phyloP scores from a whole-genome alignment of 2,888 invertebrate genomes.

The Ceratothoa steindachneri region DNA sequence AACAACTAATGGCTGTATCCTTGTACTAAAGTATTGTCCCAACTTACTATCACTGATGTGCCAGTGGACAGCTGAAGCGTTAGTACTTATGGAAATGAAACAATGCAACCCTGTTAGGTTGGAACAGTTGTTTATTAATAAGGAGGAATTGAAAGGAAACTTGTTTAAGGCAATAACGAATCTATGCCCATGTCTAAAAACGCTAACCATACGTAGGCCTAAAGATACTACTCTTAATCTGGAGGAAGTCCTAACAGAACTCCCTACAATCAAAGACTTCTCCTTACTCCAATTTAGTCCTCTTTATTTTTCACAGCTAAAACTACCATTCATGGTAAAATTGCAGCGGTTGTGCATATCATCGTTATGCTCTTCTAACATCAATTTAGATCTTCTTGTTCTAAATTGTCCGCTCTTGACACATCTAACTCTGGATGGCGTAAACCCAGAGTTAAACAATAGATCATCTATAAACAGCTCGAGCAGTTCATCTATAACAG shows the following conservation, averaged over 20 bases:
- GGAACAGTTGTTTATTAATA: not conserved
- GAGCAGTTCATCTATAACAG: not conserved
- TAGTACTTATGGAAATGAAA: not conserved
- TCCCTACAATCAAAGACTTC: not conserved
- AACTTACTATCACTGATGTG: not conserved
- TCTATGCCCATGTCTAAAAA: not conserved
- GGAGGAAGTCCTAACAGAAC: not conserved
- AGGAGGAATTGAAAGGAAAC: not conserved
- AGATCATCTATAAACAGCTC: not conserved
- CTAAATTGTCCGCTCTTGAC: not conserved
- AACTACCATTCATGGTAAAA: not conserved
- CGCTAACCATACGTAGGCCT: not conserved
- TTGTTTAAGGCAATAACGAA: not conserved
- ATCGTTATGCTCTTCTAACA: not conserved
- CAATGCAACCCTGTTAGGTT: not conserved
- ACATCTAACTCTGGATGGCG: not conserved
- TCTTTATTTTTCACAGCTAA: not conserved
- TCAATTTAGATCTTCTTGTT: not conserved
- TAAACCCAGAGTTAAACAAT: not conserved
- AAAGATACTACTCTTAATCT: not conserved
- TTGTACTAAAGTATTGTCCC: not conserved
- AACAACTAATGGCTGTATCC: not conserved
- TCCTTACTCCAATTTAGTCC: constrained; percentile 2
- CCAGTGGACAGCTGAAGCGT: constrained; percentile 1
- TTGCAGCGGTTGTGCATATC: not conserved